Evolutionary conservation across 1,140 invertebrate species (phyloP), one percentile per base, ranked within the genome.

Genomic region (Nasonia longicornis): DNA sequence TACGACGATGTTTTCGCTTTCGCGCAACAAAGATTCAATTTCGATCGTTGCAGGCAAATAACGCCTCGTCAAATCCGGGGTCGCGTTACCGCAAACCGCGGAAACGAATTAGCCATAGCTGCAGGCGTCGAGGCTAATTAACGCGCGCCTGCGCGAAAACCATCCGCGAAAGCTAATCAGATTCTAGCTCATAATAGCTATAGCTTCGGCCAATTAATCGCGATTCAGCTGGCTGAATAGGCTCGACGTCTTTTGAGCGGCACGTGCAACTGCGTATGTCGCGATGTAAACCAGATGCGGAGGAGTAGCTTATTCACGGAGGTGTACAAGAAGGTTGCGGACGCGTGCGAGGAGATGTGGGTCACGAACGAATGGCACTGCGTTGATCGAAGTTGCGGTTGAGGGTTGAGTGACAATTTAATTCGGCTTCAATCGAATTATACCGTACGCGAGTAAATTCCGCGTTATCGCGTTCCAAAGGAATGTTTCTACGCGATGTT

Each of bases 161-260:
- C 48, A 52, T 52, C 48, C 14, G 10, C 4, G 14, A 48, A 12
- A 16, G 12, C 48, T 52, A 52, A 52, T 52, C 48, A 52, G 12
- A 52, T 52, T 16, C 14, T 2, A 67, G 22, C 22, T 67, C 22
- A n/a, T 31, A 26, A 66, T 66, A 22, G 70, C 31, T 16, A 26
- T 26, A 20, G 29, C 48, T 74, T 35, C 63, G 48, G 26, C 20
- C 72, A 74, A 74, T 74, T 74, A 63, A 74, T 74, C 29, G 72
- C 26, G 42, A 73, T 73, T 73, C 71, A 73, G 3, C 26, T 2
- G 6, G 6, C 72, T 63, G 72, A 74, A 63, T 67, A 63, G 22
- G 26, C 26, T 3, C 64, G 48, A n/a, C 72, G 48, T 58, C 45
- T 74, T 63, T 58, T 4, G 10, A 26, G 69, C 26, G 67, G n/a